Conservation (phyloP, 30 jellyfish, hydroid and myxozoan species). For the Clytia hemisphaerica region DNA sequence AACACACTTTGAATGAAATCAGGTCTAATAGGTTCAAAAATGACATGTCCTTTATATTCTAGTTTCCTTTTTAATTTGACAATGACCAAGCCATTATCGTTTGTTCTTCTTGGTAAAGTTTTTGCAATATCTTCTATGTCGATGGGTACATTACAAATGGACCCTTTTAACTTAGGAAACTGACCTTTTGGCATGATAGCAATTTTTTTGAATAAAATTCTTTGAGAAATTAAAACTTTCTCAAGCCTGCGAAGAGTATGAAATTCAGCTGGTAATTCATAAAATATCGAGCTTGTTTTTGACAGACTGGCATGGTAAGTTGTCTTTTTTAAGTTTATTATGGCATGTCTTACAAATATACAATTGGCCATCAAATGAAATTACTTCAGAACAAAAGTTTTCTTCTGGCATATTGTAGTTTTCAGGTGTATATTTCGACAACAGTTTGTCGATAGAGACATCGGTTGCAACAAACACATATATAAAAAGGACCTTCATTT, state of each 20-base stretch:
- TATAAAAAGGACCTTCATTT: slow-evolving; percentile 2
- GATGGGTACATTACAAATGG: no score
- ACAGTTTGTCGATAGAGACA: not conserved
- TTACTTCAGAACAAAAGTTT: not conserved
- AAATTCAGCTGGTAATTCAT: not conserved
- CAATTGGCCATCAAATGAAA: slow-evolving; percentile 2
- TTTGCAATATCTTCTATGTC: not conserved
- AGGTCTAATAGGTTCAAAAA: slow-evolving; percentile 12
- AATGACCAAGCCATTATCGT: not conserved
- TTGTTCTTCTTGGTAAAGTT: not conserved
- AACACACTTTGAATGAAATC: not conserved
- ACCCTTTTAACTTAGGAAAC: slow-evolving; percentile 1
- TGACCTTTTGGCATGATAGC: slow-evolving; percentile 12
- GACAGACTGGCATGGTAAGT: slow-evolving; percentile 3
- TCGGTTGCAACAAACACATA: slow-evolving; percentile 11
- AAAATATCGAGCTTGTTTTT: not conserved
- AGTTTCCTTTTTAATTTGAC: slow-evolving; percentile 2
- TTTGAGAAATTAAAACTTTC: not conserved
- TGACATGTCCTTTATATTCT: slow-evolving; percentile 5
- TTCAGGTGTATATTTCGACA: no score
- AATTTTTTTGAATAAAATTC: not conserved
- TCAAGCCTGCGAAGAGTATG: not conserved
- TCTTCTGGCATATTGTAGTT: not conserved
- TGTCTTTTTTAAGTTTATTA: not conserved
- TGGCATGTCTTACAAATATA: slow-evolving; percentile 7